Evolutionary conservation across 2,888 invertebrate species (phyloP).

Genomic region (Mythimna lalbum): DNA sequence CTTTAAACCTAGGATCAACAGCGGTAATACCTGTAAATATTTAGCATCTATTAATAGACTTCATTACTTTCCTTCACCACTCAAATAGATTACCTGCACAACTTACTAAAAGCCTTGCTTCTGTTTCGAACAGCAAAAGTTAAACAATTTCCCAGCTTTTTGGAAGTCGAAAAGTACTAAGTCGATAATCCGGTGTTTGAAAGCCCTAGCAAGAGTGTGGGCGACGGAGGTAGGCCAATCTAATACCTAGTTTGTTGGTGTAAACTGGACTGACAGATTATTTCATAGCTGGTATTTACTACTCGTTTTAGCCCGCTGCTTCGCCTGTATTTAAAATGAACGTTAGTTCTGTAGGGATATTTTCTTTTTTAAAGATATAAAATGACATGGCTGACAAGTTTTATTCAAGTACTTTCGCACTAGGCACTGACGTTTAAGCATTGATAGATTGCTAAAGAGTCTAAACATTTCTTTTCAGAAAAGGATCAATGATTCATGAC

Average conservation of each 20-base stretch:
- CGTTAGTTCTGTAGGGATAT: too few relatives aligned
- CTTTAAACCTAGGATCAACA: too few relatives aligned
- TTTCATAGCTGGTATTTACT: constrained; percentile 37
- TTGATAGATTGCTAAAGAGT: too few relatives aligned
- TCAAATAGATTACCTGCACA: constrained; percentile 13
- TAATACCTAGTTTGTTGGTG: constrained; percentile 61
- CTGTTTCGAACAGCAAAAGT: constrained; percentile 14
- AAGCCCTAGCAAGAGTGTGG: constrained; percentile 50
- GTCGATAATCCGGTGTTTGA: constrained; percentile 36
- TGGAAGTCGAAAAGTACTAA: constrained; percentile 25
- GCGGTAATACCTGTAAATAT: neutral
- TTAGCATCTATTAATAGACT: neutral
- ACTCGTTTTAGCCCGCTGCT: neutral
- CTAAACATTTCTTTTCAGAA: too few relatives aligned
- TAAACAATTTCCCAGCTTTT: constrained; percentile 32
- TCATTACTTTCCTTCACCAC: neutral
- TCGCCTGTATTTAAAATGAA: neutral
- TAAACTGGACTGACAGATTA: constrained; percentile 55
- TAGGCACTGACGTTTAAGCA: too few relatives aligned
- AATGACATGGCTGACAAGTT: too few relatives aligned
- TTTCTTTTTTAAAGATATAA: too few relatives aligned
- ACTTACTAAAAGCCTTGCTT: constrained; percentile 10
- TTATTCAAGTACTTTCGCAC: too few relatives aligned
- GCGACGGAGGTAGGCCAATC: constrained; percentile 61
- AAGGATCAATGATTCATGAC: too few relatives aligned